Base-by-base conservation (phyloP, 2,888 invertebrate genomes). In the Nezara viridula region DNA sequence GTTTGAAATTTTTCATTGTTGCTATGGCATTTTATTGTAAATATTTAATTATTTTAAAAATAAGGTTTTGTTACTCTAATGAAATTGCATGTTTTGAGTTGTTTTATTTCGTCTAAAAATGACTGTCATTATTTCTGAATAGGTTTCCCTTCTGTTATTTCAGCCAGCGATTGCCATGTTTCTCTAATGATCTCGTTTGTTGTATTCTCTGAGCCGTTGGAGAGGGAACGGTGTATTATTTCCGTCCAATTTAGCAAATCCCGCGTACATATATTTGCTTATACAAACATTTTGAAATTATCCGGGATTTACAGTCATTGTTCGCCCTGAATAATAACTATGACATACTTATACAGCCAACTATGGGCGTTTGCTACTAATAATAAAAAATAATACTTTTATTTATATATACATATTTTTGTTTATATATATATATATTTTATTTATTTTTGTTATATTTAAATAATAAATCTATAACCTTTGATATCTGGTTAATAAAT, bases 121-220 rank as follows among this genome's bases (percentile, higher is more conserved):
- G 32, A 73, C 37, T 9, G 21, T 73, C 32, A 73, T 73, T 73
- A 73, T 21, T 73, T 73, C 7, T 21, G 66, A 73, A 73, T 37
- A 19, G 32, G 19, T 21, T 32, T 37, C 37, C 37, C 66, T 73
- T 21, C 9, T 73, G 32, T 37, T 73, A 73, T 73, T 21, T 5
- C 66, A 37, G 19, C 0, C 66, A 3, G 37, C 19, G 32, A 73
- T 73, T 73, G 66, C 66, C 7, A 37, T 73, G 66, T 73, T 73
- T 37, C 66, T 37, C 60, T 73, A 73, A 73, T 73, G 66, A 73
- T 73, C 66, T 73, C 66, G 66, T 73, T 73, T 73, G 66, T 37
- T 14, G 60, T 27, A 32, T 60, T 73, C 37, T 73, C 32, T 73
- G 66, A 73, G 37, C 37, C 66, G 32, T 73, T 21, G 19, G 16